Evolutionary conservation across 2,888 invertebrate genomes (phyloP).

Genomic region (Linnaemya vulpina): DNA sequence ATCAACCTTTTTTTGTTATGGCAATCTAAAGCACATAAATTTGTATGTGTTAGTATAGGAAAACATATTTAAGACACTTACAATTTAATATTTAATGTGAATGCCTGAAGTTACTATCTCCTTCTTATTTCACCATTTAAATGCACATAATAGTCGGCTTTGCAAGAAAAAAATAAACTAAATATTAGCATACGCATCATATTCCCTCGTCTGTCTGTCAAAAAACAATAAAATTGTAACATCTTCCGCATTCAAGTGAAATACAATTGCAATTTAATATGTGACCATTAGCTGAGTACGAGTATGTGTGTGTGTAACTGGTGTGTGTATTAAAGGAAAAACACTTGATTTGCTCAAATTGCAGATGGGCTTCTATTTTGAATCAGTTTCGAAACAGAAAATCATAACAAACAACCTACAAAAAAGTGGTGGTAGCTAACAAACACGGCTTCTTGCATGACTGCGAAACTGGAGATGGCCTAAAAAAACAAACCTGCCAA

Average conservation of each 20-base stretch:
- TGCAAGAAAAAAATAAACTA: conserved; percentile 1
- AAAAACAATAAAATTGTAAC: conserved; percentile 56
- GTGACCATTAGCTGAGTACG: conserved; percentile 10
- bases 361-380: conserved; percentile 48
- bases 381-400: conserved; percentile 23
- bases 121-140: conserved; percentile 24
- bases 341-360: conserved; percentile 67
- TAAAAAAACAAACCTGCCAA: conserved; percentile 40
- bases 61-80: conserved; percentile 23
- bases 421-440: not conserved
- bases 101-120: conserved; percentile 39
- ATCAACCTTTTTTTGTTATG: conserved; percentile 5
- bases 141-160: conserved; percentile 44
- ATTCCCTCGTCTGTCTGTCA: conserved; percentile 34
- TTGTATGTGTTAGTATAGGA: conserved; percentile 18
- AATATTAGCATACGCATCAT: conserved; percentile 68
- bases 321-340: not conserved
- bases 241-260: conserved; percentile 68
- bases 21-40: conserved; percentile 16
- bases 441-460: not conserved
- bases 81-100: conserved; percentile 56
- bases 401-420: conserved; percentile 58
- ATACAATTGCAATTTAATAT: conserved; percentile 35
- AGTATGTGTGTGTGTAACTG: no score
- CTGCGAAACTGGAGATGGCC: conserved; percentile 42